A percentile compares a stretch with the other conserved stretches of the same genome.
phyloP scores from a whole-genome alignment of 2,888 invertebrate species.

The Cabera pusaria region DNA sequence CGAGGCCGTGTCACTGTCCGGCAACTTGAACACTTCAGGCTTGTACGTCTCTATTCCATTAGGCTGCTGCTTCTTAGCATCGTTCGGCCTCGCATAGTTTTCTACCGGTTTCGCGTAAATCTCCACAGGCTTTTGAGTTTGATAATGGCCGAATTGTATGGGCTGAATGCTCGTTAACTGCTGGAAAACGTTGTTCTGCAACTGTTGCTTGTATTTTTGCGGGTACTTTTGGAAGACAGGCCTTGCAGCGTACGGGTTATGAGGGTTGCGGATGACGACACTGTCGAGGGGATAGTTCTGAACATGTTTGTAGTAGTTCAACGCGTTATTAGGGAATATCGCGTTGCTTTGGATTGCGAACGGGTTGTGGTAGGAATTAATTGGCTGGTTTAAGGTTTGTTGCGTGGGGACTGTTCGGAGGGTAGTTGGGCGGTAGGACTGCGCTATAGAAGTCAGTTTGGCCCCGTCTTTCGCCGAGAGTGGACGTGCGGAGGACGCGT shows the following conservation, averaged over 20 bases:
- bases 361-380: constrained; percentile 74
- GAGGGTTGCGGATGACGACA: constrained; percentile 65
- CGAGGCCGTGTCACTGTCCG: constrained; percentile 64
- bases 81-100: constrained; percentile 53
- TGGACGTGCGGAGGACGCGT: constrained; percentile 64
- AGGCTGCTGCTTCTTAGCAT: constrained; percentile 45
- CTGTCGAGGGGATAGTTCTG: constrained; percentile 70
- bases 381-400: constrained; percentile 63
- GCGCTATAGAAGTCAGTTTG: constrained; percentile 74
- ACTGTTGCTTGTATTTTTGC: constrained; percentile 60
- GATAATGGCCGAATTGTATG: constrained; percentile 66
- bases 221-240: constrained; percentile 65
- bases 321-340: constrained; percentile 42
- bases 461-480: constrained; percentile 61
- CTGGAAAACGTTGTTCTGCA: constrained; percentile 61
- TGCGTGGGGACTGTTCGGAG: constrained; percentile 56
- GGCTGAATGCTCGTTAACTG: constrained; percentile 68
- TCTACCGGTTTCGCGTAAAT: constrained; percentile 64
- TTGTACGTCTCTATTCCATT: constrained; percentile 62
- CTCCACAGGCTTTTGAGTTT: constrained; percentile 59
- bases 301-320: constrained; percentile 66
- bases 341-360: constrained; percentile 63
- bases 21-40: constrained; percentile 68
- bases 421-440: constrained; percentile 75
- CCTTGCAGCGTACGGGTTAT: constrained; percentile 63